Evolutionary conservation across 2,888 invertebrate species (phyloP).

Genomic region (Eupsilia transversa): DNA sequence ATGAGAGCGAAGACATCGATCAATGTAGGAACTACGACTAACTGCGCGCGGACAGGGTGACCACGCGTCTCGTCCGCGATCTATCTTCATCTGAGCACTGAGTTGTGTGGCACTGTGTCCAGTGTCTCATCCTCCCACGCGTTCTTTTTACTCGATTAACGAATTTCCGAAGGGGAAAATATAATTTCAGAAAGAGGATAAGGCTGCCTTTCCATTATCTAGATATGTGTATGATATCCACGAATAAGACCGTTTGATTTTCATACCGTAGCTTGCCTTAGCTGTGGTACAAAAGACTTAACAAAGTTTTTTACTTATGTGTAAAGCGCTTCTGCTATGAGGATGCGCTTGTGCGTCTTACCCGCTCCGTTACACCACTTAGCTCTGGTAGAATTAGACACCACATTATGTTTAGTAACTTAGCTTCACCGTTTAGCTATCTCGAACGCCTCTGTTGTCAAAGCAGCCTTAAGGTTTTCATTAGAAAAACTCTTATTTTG

Average conservation of each 20-base stretch:
- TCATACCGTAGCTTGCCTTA: too few relatives aligned
- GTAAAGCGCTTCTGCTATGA: background rate
- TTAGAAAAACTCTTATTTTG: background rate
- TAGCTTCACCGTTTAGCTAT: background rate
- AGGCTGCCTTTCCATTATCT: too few relatives aligned
- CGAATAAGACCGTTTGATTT: too few relatives aligned
- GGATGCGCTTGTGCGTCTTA: too few relatives aligned
- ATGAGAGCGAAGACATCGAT: conserved; percentile 69
- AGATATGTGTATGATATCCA: too few relatives aligned
- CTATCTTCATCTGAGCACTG: conserved; percentile 85
- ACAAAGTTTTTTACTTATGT: too few relatives aligned
- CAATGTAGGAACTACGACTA: conserved; percentile 66
- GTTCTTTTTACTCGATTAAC: background rate
- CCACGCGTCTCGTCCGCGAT: conserved; percentile 84
- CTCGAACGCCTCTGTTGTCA: background rate
- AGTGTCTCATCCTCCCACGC: conserved; percentile 66
- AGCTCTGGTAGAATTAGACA: background rate
- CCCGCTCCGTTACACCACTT: background rate
- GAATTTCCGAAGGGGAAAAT: background rate
- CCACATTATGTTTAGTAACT: background rate
- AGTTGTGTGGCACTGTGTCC: conserved; percentile 68
- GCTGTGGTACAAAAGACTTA: too few relatives aligned
- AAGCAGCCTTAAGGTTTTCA: background rate
- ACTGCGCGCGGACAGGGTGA: conserved; percentile 81
- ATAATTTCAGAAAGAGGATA: background rate